Base-by-base conservation (phyloP, 2,113 vertebrate genomes). In the Nibea albiflora region DNA sequence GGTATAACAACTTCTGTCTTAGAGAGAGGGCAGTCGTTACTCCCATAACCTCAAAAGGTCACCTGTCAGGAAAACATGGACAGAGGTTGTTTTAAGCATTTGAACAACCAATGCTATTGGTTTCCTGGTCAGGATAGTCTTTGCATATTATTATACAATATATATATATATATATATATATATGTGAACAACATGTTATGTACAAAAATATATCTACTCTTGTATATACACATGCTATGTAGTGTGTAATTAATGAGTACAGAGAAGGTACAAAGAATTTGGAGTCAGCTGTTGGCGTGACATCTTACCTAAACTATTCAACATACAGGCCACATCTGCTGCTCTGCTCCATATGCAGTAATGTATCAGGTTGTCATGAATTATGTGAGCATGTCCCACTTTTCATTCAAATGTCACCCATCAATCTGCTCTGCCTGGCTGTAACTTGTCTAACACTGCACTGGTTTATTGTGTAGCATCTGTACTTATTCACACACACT, bases 51-150 rank as follows among this genome's bases (percentile, higher is more conserved):
- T 49, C 35, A 22, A 73, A 71, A 83, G 50, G 63, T 63, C 74
- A 77, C 52, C 20, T 81, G 35, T 44, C 49, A 17, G 28, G 26
- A 58, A 65, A 79, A 81, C 44, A 57, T 35, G 20, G 17, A 16
- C 39, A 17, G 9, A 46, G 20, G 39, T 54, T 80, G 35, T 67
- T 72, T 50, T 4, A 73, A 72, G 26, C 42, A 28, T 73, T 72
- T 73, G 3, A 46, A 58, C n/a, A 54, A 54, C 20, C 28, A 42
- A 3, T 35, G 16, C 20, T 49, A 16, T 56, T 44, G 20, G 5
- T 46, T 65, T 65, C 11, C 39, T 60, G 15, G 52, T 31, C 4
- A 64, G 4, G 15, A 24, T 50, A 20, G 44, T 46, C 3, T 60
- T 12, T 3, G n/a, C 11, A 57, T 35, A 35, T 35, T 35, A 35